Percentiles rank a stretch among this genome's conserved stretches.
Evolutionary conservation across 2,113 vertebrate genomes (phyloP).

Genomic region (Notothenia rossii): DNA sequence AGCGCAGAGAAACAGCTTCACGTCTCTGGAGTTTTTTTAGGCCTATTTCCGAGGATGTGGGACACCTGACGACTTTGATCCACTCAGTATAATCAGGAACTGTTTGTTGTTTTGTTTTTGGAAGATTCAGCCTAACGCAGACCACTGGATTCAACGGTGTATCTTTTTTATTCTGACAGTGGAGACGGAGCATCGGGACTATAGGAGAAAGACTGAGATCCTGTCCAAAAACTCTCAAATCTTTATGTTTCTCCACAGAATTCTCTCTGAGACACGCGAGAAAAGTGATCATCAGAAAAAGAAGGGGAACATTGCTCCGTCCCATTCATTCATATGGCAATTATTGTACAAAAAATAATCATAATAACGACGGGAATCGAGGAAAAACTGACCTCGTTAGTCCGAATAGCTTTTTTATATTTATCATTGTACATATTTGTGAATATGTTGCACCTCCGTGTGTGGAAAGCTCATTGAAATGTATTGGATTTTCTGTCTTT

Average conservation of each 20-base stretch:
- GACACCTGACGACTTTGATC: not conserved
- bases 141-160: conserved; percentile 48
- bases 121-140: conserved; percentile 9
- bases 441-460: conserved; percentile 84
- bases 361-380: conserved; percentile 63
- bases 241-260: conserved; percentile 28
- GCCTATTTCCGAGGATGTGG: not conserved
- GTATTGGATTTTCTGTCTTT: conserved; percentile 55
- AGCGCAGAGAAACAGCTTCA: not conserved
- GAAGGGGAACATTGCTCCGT: conserved; percentile 28
- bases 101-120: not conserved
- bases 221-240: conserved; percentile 53
- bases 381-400: conserved; percentile 77
- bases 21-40: not conserved
- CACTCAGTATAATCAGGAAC: conserved; percentile 22
- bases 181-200: conserved; percentile 44
- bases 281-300: conserved; percentile 26
- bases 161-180: conserved; percentile 63
- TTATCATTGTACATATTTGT: conserved; percentile 88
- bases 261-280: not conserved
- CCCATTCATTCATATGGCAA: conserved; percentile 75
- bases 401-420: conserved; percentile 86
- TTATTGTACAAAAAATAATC: conserved; percentile 83
- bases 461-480: conserved; percentile 74
- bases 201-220: conserved; percentile 59